Percentiles rank a stretch among this genome's conserved stretches.
phyloP scores from a whole-genome alignment of 2,797 vertebrate genomes.

The Pampus argenteus region DNA sequence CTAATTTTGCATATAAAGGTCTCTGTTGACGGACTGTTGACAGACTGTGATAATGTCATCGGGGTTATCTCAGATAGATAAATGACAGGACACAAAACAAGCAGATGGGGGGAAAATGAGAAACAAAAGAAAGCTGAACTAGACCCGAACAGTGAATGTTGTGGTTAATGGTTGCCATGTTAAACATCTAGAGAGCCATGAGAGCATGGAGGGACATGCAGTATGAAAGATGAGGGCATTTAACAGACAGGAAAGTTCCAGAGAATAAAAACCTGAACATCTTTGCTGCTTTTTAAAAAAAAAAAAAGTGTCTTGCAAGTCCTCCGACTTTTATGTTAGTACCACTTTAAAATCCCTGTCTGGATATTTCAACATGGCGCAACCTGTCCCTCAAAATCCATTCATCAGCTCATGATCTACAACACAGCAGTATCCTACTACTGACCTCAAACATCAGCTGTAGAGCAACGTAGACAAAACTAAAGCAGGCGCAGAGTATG shows the following conservation, averaged over 20 bases:
- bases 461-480: conserved; percentile 76
- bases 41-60: not conserved
- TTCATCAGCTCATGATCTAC: conserved; percentile 58
- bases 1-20: not conserved
- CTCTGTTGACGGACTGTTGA: not conserved
- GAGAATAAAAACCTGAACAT: not conserved
- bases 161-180: too few relatives aligned
- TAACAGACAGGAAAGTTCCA: too few relatives aligned
- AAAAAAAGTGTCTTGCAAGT: not conserved
- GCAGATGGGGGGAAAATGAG: not conserved
- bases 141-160: not conserved
- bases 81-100: not conserved
- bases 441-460: conserved; percentile 73
- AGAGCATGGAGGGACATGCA: too few relatives aligned
- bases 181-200: too few relatives aligned
- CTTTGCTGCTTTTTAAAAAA: not conserved
- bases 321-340: not conserved
- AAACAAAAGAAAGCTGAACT: not conserved
- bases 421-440: conserved; percentile 41
- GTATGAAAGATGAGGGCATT: too few relatives aligned
- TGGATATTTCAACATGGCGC: conserved; percentile 43
- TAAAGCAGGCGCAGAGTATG: conserved; percentile 52
- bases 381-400: conserved; percentile 60
- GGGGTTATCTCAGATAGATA: not conserved
- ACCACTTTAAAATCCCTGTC: conserved; percentile 11